phyloP scores from a whole-genome alignment of 2,888 invertebrate species.

The Tenthredo scrophulariae region DNA sequence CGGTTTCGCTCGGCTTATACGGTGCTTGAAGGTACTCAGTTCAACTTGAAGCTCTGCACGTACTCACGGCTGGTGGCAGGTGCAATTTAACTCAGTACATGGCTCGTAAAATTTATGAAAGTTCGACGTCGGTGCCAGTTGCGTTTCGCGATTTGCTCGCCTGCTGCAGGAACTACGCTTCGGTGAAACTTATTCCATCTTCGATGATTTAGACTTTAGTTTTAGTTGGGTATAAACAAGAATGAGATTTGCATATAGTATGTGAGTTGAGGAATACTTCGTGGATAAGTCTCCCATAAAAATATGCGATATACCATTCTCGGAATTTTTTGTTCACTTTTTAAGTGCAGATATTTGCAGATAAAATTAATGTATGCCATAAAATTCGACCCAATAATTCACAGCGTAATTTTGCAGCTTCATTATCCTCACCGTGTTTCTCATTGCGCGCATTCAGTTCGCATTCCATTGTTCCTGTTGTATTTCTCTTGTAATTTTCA shows the following conservation, averaged over 20 bases:
- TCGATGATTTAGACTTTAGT: background rate
- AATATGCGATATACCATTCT: background rate
- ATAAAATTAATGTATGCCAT: background rate
- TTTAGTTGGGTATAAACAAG: background rate
- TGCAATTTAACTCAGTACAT: conserved; percentile 23
- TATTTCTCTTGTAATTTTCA: background rate
- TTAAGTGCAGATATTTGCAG: background rate
- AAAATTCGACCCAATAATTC: background rate
- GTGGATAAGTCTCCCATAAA: background rate
- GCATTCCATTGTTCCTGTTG: background rate
- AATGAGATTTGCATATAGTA: background rate
- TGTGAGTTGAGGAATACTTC: background rate
- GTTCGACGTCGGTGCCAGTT: conserved; percentile 24
- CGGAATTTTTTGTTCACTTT: background rate
- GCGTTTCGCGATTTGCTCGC: background rate
- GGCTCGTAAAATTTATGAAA: conserved; percentile 47
- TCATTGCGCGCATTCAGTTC: background rate
- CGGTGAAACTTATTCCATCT: background rate
- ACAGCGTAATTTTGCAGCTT: background rate
- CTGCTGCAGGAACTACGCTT: background rate
- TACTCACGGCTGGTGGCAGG: conserved; percentile 12
- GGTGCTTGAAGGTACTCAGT: background rate
- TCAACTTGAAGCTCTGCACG: background rate
- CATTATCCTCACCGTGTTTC: background rate
- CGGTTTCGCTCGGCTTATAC: background rate